phyloP scores from a whole-genome alignment of 2,888 invertebrate species.

The Agrochola lota region DNA sequence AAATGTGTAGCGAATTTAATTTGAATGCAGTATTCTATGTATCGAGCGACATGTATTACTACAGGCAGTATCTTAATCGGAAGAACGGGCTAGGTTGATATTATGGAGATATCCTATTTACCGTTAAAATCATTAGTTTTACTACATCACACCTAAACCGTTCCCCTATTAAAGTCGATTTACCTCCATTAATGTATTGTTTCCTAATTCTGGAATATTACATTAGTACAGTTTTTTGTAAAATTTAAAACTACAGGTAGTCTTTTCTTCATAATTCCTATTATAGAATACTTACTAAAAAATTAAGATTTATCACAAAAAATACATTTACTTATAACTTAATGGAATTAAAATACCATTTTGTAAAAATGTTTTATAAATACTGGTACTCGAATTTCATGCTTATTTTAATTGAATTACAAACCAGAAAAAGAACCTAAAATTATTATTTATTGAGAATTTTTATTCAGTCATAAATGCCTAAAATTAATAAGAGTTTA shows the following conservation, averaged over 20 bases:
- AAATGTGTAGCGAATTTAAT: constrained; percentile 81
- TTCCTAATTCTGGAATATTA: constrained; percentile 57
- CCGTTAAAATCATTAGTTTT: constrained; percentile 21
- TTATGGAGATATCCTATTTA: constrained; percentile 35
- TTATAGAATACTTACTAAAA: constrained; percentile 68
- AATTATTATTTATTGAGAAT: constrained; percentile 68
- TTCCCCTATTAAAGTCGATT: constrained; percentile 53
- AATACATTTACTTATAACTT: constrained; percentile 68
- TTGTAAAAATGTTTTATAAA: constrained; percentile 69
- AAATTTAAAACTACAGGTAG: constrained; percentile 66
- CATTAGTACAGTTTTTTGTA: constrained; percentile 61
- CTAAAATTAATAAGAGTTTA: constrained; percentile 69
- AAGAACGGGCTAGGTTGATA: constrained; percentile 49
- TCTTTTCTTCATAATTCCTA: constrained; percentile 66
- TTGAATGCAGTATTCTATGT: constrained; percentile 70
- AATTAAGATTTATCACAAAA: constrained; percentile 71
- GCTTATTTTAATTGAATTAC: constrained; percentile 61
- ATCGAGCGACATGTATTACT: constrained; percentile 59
- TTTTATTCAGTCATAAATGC: constrained; percentile 71
- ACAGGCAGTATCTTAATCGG: constrained; percentile 39
- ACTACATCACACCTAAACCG: constrained; percentile 35
- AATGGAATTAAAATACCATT: constrained; percentile 67
- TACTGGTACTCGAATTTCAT: constrained; percentile 67
- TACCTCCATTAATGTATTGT: constrained; percentile 33
- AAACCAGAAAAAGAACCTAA: constrained; percentile 66